Percentiles rank a stretch among this genome's conserved stretches.
Conservation (phyloP, 1,140 invertebrate genomes). For the Archivesica marissinica region DNA sequence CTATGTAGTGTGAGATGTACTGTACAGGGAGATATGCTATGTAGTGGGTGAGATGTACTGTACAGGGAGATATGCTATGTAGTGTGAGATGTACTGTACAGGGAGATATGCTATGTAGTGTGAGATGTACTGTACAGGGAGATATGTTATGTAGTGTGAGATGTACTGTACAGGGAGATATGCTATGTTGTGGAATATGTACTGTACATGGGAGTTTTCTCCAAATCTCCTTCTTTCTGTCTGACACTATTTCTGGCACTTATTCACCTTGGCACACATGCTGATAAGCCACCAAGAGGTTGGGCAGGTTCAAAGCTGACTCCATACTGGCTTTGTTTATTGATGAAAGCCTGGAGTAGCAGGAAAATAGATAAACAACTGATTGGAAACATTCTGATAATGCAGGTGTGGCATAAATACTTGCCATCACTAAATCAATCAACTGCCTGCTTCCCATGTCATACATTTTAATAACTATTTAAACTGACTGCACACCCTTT, state of each 20-base stretch:
- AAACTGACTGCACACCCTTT: neutral
- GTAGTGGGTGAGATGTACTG: too few relatives aligned
- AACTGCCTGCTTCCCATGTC: neutral
- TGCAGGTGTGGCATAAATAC: neutral
- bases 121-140: too few relatives aligned
- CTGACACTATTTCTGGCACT: conserved; percentile 8
- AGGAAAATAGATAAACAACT: neutral
- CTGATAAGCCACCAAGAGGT: neutral
- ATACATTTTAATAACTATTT: neutral
- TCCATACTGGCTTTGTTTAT: conserved; percentile 6
- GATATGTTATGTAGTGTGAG: too few relatives aligned
- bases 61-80: too few relatives aligned
- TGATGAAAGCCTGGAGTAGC: conserved; percentile 4
- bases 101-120: too few relatives aligned
- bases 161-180: too few relatives aligned
- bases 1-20: too few relatives aligned
- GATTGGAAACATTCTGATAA: neutral
- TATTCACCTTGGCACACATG: neutral
- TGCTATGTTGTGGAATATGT: too few relatives aligned
- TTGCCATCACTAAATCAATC: neutral
- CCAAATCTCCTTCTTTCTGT: too few relatives aligned
- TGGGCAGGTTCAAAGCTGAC: neutral
- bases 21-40: too few relatives aligned
- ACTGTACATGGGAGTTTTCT: too few relatives aligned
- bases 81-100: too few relatives aligned